Base-by-base conservation (phyloP, 2,113 vertebrate species). In the Barnardius zonarius region DNA sequence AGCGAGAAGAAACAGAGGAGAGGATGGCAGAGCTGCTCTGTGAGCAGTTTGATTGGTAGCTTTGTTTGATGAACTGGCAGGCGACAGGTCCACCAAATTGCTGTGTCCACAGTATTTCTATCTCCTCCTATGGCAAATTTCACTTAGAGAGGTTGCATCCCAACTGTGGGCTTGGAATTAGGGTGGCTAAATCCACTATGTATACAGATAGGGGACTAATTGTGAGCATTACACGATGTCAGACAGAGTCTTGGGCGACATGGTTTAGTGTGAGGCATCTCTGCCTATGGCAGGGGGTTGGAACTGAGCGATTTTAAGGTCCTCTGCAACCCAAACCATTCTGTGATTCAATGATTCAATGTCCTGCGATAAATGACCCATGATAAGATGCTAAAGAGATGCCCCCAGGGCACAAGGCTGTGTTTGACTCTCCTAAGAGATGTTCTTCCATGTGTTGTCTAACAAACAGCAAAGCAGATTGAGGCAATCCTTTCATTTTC, bases 371-470 rank as follows among this genome's bases (percentile, higher is more conserved):
- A 61, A 41, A 6, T 59, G 67, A 43, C 28, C 35, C 2, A 0
- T 11, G 22, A 23, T 6, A 17, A 73, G 57, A 43, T 25, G 39
- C 28, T 67, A 20, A 63, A n/a, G 83, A 35, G 61, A 37, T 0
- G 1, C 1, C 23, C 27, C 35, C 0, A 0, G 74, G 68, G 33
- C 61, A 23, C 51, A 13, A 33, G 24, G 30, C 33, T 76, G 28
- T 19, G 25, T 31, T 24, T 31, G 7, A 11, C 61, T 18, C 2
- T 11, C 10, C 8, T 0, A 59, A 75, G 18, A 27, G 31, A 5
- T 17, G 0, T 14, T 44, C 31, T 25, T 28, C 64, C 13, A 2
- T 10, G 44, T 35, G 18, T 49, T 25, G 1, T 3, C 17, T 5
- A 23, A 57, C 15, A 54, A 17, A 6, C 31, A 76, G 52, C 48